These are phyloP conservation scores for Oophaga pumilio DNA, from an alignment of 2,113 vertebrate genomes.

Conservation along the genomic window DNA sequence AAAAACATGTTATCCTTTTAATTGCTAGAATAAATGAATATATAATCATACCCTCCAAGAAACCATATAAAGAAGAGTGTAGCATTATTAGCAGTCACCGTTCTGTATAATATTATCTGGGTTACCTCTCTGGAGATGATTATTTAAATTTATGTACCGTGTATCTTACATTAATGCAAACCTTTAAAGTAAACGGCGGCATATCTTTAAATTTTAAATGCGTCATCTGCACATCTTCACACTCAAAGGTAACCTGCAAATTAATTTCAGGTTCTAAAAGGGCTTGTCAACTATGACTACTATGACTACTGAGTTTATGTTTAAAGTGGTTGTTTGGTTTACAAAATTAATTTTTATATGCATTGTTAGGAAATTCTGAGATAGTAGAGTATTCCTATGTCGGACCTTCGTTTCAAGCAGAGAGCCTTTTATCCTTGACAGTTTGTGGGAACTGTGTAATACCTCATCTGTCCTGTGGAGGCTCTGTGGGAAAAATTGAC, in stretches of 20 bases:
- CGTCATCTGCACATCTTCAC: not conserved
- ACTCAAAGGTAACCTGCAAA: not conserved
- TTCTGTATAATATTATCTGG: not conserved
- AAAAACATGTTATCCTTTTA: too few species aligned
- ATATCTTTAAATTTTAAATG: not conserved
- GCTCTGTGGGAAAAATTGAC: too few species aligned
- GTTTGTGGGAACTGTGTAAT: too few species aligned
- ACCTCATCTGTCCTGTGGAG: too few species aligned
- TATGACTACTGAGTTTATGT: not conserved
- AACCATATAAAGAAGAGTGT: not conserved
- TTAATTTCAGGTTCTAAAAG: not conserved
- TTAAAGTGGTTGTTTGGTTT: not conserved
- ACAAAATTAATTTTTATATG: not conserved
- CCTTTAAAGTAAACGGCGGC: not conserved
- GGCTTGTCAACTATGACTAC: not conserved
- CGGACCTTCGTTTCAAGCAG: too few species aligned
- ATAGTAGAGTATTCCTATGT: not conserved
- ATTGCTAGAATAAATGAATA: too few species aligned
- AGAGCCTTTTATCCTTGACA: too few species aligned
- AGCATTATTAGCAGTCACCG: not conserved
- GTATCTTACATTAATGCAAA: not conserved
- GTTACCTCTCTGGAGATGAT: not conserved
- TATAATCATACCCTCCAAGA: not conserved
- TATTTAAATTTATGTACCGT: not conserved
- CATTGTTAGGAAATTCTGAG: not conserved